phyloP scores from a whole-genome alignment of 2,888 invertebrate genomes.

The Liposcelis brunnea region DNA sequence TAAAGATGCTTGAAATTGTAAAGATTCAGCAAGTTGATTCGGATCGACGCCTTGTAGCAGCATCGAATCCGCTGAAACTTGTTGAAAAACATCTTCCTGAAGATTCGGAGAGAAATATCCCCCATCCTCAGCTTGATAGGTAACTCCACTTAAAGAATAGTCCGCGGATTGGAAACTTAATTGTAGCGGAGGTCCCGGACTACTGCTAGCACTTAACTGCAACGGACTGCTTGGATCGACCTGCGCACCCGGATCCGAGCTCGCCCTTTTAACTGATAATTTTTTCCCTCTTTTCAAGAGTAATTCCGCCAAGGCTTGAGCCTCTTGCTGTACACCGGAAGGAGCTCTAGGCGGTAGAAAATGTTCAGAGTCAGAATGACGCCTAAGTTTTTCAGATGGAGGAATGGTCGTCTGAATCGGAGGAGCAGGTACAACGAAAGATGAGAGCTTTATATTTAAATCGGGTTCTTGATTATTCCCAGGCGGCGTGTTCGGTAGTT shows the following conservation, averaged over 20 bases:
- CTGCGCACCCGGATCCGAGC: slow-evolving; percentile 45
- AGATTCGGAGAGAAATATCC: slow-evolving; percentile 39
- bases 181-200: slow-evolving; percentile 29
- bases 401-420: slow-evolving; percentile 29
- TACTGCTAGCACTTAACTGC: slow-evolving; percentile 15
- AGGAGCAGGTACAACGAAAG: slow-evolving; percentile 39
- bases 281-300: slow-evolving; percentile 35
- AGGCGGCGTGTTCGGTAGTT: slow-evolving; percentile 28
- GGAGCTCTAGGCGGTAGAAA: slow-evolving; percentile 29
- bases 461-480: slow-evolving; percentile 26
- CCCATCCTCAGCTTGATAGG: slow-evolving; percentile 41
- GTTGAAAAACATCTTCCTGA: slow-evolving; percentile 59
- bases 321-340: slow-evolving; percentile 37
- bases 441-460: slow-evolving; percentile 25
- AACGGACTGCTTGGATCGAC: slow-evolving; percentile 1
- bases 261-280: slow-evolving; percentile 51
- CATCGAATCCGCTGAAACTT: slow-evolving; percentile 45
- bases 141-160: slow-evolving; percentile 42
- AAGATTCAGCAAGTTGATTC: slow-evolving; percentile 34
- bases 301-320: slow-evolving; percentile 61
- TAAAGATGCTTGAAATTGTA: slow-evolving; percentile 26
- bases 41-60: slow-evolving; percentile 46
- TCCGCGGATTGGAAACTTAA: slow-evolving; percentile 39
- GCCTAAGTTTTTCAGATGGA: slow-evolving; percentile 29
- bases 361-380: slow-evolving; percentile 40